Evolutionary conservation across 2,888 invertebrate genomes (phyloP).

Genomic region (Tridacna gigas): DNA sequence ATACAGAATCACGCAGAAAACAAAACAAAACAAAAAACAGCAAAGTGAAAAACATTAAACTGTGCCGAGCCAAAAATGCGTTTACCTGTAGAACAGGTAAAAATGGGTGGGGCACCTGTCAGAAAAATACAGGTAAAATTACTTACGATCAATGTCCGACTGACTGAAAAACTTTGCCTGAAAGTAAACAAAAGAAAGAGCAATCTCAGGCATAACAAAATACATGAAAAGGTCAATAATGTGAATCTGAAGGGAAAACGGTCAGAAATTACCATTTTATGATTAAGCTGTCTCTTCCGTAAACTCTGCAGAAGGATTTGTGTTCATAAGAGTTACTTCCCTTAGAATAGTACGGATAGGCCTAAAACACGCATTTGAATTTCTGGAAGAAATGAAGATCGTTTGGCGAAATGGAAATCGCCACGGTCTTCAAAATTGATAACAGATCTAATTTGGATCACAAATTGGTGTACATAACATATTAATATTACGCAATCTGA

Average conservation of each 20-base stretch:
- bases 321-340: constrained; percentile 6
- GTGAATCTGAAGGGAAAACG: background rate
- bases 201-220: background rate
- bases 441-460: too few relatives aligned
- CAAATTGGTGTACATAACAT: too few relatives aligned
- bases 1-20: too few relatives aligned
- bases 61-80: too few relatives aligned
- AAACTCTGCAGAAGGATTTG: too few relatives aligned
- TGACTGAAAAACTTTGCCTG: constrained; percentile 97
- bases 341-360: constrained; percentile 1
- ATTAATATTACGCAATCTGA: too few relatives aligned
- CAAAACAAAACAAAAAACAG: too few relatives aligned
- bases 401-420: background rate
- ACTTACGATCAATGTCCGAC: constrained; percentile 96
- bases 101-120: constrained; percentile 27
- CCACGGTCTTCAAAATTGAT: too few relatives aligned
- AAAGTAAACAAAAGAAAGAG: constrained; percentile 57
- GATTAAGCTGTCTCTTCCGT: background rate
- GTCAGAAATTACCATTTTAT: background rate
- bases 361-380: background rate
- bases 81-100: constrained; percentile 20
- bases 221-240: background rate
- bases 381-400: background rate
- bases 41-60: too few relatives aligned
- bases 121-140: constrained; percentile 13